Conservation (phyloP, 2,113 vertebrate genomes). For the Misgurnus anguillicaudatus region DNA sequence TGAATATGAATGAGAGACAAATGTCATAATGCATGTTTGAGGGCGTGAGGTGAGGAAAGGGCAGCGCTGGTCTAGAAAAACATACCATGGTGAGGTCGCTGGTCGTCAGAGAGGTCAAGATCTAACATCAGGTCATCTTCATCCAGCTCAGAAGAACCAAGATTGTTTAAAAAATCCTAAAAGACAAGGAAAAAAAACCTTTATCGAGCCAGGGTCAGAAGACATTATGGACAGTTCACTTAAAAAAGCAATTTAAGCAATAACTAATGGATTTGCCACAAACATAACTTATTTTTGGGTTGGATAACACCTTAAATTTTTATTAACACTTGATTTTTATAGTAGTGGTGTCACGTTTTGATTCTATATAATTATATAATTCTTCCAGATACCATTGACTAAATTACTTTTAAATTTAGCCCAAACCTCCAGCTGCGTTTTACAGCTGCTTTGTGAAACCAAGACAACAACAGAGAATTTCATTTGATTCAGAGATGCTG, state of each 20-base stretch:
- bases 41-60: constrained; percentile 13
- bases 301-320: no score
- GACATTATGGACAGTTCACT: not conserved
- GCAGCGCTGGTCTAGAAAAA: not conserved
- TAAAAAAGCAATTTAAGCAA: no score
- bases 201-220: not conserved
- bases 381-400: constrained; percentile 4
- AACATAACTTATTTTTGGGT: no score
- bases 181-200: constrained; percentile 35
- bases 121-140: constrained; percentile 98
- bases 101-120: constrained; percentile 92
- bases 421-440: not conserved
- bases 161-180: constrained; percentile 92
- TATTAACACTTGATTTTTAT: not conserved
- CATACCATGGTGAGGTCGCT: constrained; percentile 85
- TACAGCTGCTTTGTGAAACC: not conserved
- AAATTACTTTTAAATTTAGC: constrained; percentile 14
- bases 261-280: no score
- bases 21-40: constrained; percentile 14
- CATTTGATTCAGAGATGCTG: constrained; percentile 9
- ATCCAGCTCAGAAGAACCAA: constrained; percentile 96
- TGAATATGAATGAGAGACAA: constrained; percentile 25
- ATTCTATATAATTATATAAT: not conserved
- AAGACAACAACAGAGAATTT: constrained; percentile 18
- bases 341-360: not conserved